Conservation (phyloP, 2,797 vertebrate genomes). For the Hypotaenidia philippensis region DNA sequence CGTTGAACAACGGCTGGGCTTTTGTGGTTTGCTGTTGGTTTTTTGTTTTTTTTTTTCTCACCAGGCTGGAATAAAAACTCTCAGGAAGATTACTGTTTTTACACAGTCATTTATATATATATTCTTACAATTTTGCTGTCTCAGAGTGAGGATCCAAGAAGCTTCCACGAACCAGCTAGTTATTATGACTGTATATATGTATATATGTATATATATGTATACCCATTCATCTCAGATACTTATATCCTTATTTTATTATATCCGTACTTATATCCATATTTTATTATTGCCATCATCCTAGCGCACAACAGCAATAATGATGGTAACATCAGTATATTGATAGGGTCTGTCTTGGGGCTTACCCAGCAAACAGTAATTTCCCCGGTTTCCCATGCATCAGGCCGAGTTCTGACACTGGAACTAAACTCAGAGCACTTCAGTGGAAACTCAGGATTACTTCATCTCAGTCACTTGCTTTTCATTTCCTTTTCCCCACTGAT, state of each 20-base stretch:
- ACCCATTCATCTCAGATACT: background rate
- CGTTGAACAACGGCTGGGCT: background rate
- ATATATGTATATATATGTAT: background rate
- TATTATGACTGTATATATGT: background rate
- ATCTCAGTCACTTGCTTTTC: slow-evolving; percentile 33
- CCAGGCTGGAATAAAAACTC: background rate
- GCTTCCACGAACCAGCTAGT: background rate
- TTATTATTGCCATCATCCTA: background rate
- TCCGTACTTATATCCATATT: background rate
- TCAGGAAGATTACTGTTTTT: background rate
- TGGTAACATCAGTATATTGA: background rate
- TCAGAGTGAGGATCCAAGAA: background rate
- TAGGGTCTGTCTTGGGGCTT: background rate
- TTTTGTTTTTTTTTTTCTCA: background rate
- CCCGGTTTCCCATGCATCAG: background rate
- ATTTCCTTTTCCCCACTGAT: slow-evolving; percentile 54
- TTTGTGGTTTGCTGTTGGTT: background rate
- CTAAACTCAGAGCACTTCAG: background rate
- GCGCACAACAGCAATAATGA: background rate
- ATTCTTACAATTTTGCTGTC: background rate
- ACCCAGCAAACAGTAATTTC: background rate
- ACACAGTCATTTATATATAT: background rate
- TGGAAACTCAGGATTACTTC: slow-evolving; percentile 43
- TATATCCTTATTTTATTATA: background rate
- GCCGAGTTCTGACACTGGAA: background rate